phyloP scores from a whole-genome alignment of 30 jellyfish, hydroid and myxozoan species.

The Nemopilema nomurai region DNA sequence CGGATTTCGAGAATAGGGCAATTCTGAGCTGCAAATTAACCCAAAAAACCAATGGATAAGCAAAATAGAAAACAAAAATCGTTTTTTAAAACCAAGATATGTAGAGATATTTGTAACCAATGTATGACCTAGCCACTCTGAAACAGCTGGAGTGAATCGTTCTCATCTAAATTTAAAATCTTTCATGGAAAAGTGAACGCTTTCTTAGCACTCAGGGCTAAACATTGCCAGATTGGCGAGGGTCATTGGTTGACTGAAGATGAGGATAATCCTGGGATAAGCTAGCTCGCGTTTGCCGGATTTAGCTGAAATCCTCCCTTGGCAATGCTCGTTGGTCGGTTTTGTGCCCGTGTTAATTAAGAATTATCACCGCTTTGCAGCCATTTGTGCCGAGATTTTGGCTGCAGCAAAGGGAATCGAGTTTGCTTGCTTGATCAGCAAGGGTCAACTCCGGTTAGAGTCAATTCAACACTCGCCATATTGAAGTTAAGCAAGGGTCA shows the following conservation, averaged over 20 bases:
- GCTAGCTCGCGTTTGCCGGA: constrained; percentile 46
- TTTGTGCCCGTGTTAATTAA: constrained; percentile 31
- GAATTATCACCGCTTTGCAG: background rate
- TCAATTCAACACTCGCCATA: background rate
- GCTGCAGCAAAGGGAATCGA: background rate
- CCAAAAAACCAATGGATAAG: constrained; percentile 63
- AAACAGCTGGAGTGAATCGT: constrained; percentile 47
- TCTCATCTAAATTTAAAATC: constrained; percentile 50
- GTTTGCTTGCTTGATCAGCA: background rate
- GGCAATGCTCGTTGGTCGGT: constrained; percentile 16
- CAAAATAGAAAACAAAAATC: constrained; percentile 45
- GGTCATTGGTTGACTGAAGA: constrained; percentile 57
- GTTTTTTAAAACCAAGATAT: constrained; percentile 44
- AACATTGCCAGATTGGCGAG: constrained; percentile 23
- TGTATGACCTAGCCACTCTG: constrained; percentile 38
- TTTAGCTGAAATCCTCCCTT: constrained; percentile 34
- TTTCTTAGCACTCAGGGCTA: constrained; percentile 34
- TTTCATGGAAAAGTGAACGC: constrained; percentile 51
- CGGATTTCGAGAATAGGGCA: constrained; percentile 30
- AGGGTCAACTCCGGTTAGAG: background rate
- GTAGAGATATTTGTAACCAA: constrained; percentile 22
- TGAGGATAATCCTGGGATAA: constrained; percentile 58
- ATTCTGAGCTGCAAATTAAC: constrained; percentile 38
- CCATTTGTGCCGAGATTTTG: no score
- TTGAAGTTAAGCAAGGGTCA: no score